These are phyloP conservation scores for Phocides pigmalion DNA, from an alignment of 1,140 invertebrate genomes.

Conservation along the genomic window DNA sequence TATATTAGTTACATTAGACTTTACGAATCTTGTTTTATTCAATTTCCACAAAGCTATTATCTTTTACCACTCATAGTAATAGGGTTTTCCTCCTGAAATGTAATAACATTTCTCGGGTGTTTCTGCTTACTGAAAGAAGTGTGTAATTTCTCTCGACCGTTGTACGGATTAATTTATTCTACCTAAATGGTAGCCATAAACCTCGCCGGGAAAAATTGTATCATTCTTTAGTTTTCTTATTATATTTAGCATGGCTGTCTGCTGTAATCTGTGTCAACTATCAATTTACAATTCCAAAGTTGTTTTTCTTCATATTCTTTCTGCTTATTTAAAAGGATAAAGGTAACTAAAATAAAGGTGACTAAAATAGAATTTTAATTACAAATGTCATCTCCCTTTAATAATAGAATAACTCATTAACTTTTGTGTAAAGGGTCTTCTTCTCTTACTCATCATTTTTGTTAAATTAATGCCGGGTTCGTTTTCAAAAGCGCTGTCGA, in stretches of 20 bases:
- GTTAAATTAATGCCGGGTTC: conserved; percentile 12
- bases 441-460: conserved; percentile 20
- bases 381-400: conserved; percentile 2
- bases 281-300: too few species aligned
- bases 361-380: conserved; percentile 6
- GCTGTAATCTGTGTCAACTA: neutral
- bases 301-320: too few species aligned
- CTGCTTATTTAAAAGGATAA: neutral
- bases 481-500: conserved; percentile 21
- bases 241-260: neutral
- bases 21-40: conserved; percentile 71
- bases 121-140: conserved; percentile 44
- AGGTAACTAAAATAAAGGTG: neutral
- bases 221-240: conserved; percentile 14
- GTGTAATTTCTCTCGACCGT: conserved; percentile 26
- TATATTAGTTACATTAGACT: conserved; percentile 70
- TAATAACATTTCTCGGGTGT: conserved; percentile 57
- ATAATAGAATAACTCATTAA: conserved; percentile 8
- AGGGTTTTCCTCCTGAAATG: conserved; percentile 52
- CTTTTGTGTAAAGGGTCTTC: conserved; percentile 3
- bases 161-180: conserved; percentile 31
- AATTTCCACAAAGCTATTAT: conserved; percentile 69
- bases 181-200: conserved; percentile 20
- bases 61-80: conserved; percentile 66
- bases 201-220: conserved; percentile 18